These are phyloP conservation scores for Yoshiicerus persimilis DNA, from an alignment of 1,140 invertebrate species.

Conservation along the genomic window DNA sequence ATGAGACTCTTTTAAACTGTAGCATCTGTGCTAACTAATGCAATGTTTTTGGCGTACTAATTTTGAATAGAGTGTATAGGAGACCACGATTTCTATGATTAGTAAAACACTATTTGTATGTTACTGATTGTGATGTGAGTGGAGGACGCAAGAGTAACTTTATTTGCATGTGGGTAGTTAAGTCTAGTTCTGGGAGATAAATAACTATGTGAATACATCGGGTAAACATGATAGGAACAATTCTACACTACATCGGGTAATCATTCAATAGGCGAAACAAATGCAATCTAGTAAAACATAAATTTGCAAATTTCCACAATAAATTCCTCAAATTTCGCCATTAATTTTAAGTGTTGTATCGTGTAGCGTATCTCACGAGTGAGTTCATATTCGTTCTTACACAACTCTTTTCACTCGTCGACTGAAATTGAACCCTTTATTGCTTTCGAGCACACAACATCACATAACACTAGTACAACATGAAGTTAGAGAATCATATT, in stretches of 20 bases:
- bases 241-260: no score
- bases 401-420: slow-evolving; percentile 3
- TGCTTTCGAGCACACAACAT: neutral
- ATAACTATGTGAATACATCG: neutral
- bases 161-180: neutral
- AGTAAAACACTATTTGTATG: neutral
- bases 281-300: neutral
- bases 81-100: neutral
- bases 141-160: neutral
- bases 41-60: no score
- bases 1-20: no score
- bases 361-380: neutral
- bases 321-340: slow-evolving; percentile 21
- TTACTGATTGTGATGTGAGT: neutral
- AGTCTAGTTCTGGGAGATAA: neutral
- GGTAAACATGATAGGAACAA: no score
- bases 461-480: neutral
- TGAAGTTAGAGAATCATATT: neutral
- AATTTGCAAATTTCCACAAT: slow-evolving; percentile 28
- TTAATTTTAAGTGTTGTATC: slow-evolving; percentile 18
- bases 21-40: no score
- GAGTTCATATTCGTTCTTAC: neutral
- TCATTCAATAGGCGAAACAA: no score
- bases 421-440: slow-evolving; percentile 11
- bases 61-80: no score